Evolutionary conservation across 2,113 vertebrate genomes (phyloP), one percentile per base, ranked within the genome.

Genomic region (Coryphaenoides rupestris): DNA sequence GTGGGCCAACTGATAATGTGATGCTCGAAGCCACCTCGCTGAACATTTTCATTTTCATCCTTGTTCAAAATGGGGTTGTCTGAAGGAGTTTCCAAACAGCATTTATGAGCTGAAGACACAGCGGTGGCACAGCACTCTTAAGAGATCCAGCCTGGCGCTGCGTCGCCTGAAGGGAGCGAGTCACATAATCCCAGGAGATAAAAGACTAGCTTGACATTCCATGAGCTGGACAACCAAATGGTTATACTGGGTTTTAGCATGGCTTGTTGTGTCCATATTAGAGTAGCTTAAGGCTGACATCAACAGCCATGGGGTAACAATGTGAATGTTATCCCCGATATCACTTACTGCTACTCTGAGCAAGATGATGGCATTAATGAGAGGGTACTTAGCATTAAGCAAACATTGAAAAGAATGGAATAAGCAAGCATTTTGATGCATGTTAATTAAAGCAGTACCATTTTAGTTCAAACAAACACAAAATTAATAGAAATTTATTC

Each of bases 1-100:
- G 3, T 56, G 19, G 53, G 62, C 21, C 62, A 55, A 13, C 21
- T 26, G 55, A 57, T 57, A 57, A 57, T n/a, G 15, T 17, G 22
- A 57, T 24, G 22, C 22, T 24, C 7, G 55, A 16, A 57, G 15
- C 16, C 22, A 14, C 22, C 22, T 57, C 22, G 55, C 55, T 23
- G 55, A 57, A 57, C 14, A 13, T 19, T 54, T 19, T 21, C n/a
- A n/a, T 26, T 24, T 57, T 14, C 2, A 57, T 22, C 15, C 21
- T 24, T 15, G 5, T 56, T 1, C 6, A 12, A 19, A 54, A 54
- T 54, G n/a, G 52, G 19, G 19, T 10, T 19, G 52, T 19, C 19
- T 54, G 52, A 54, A 21, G 19, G 52, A 21, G 47, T 50, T 50
- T 50, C 47, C n/a, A 17, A 50, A n/a, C 5, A n/a, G n/a, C 21